Evolutionary conservation across 2,888 invertebrate genomes (phyloP).

Genomic region (Mythimna albipuncta): DNA sequence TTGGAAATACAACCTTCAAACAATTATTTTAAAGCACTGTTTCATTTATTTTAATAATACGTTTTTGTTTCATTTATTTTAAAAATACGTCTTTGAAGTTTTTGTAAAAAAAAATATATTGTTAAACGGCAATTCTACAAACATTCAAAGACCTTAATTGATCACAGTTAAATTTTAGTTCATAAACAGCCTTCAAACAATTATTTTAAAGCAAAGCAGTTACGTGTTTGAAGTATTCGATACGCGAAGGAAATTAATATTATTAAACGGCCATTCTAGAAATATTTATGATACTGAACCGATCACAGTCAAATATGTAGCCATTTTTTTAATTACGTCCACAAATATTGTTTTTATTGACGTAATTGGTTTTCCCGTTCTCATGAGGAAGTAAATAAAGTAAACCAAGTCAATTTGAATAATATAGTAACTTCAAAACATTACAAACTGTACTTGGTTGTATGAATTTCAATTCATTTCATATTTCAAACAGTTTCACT

Average conservation of each 20-base stretch:
- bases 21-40: not conserved
- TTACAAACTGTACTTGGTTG: not conserved
- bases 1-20: not conserved
- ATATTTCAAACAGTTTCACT: constrained; percentile 21
- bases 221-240: not conserved
- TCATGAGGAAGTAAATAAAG: constrained; percentile 23
- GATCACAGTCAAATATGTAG: not conserved
- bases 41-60: no score
- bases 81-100: not conserved
- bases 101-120: not conserved
- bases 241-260: not conserved
- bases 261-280: not conserved
- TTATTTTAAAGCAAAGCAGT: not conserved
- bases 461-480: constrained; percentile 2
- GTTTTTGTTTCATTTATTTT: not conserved
- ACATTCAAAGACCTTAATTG: not conserved
- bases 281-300: not conserved
- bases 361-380: constrained; percentile 12
- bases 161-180: not conserved
- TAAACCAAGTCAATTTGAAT: constrained; percentile 1
- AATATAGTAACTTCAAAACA: constrained; percentile 1
- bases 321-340: not conserved
- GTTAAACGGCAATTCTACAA: not conserved
- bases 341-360: constrained; percentile 8
- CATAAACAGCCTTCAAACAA: not conserved